A percentile compares a stretch with the other conserved stretches of the same genome.
Evolutionary conservation across 2,113 vertebrate genomes (phyloP).

Genomic region (Gallinago undulata): DNA sequence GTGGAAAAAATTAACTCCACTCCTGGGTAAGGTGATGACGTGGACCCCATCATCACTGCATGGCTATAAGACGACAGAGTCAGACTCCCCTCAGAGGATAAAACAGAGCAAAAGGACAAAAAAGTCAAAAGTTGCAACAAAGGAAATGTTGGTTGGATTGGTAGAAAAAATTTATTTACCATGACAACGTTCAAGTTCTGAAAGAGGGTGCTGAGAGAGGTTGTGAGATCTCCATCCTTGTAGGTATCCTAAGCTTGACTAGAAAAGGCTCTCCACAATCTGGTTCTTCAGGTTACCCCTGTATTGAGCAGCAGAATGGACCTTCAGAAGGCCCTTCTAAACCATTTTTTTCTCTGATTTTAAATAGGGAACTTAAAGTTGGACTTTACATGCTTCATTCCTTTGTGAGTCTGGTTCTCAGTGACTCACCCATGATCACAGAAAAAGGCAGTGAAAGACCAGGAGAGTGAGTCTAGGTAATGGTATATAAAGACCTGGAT

Average conservation of each 20-base stretch:
- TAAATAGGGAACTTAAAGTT: neutral
- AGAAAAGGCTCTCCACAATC: neutral
- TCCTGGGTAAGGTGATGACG: rapidly evolving
- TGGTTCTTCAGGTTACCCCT: neutral
- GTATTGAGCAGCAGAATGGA: neutral
- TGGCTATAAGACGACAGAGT: neutral
- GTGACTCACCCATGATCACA: neutral
- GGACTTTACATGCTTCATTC: neutral
- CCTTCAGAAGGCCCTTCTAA: too few relatives aligned
- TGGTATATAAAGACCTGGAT: neutral
- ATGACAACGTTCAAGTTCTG: neutral
- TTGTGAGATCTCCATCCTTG: neutral
- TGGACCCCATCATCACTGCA: neutral
- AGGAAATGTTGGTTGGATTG: neutral
- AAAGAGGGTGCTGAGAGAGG: neutral
- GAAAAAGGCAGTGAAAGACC: neutral
- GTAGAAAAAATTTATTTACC: neutral
- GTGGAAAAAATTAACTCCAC: neutral
- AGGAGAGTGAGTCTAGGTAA: neutral
- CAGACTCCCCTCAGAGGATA: neutral
- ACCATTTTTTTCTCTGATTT: neutral
- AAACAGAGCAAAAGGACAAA: neutral
- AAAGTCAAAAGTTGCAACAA: neutral
- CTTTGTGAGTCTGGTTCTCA: neutral
- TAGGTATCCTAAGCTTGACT: neutral